Evolutionary conservation across 2,113 vertebrate genomes (phyloP).

Genomic region (Micromys minutus): DNA sequence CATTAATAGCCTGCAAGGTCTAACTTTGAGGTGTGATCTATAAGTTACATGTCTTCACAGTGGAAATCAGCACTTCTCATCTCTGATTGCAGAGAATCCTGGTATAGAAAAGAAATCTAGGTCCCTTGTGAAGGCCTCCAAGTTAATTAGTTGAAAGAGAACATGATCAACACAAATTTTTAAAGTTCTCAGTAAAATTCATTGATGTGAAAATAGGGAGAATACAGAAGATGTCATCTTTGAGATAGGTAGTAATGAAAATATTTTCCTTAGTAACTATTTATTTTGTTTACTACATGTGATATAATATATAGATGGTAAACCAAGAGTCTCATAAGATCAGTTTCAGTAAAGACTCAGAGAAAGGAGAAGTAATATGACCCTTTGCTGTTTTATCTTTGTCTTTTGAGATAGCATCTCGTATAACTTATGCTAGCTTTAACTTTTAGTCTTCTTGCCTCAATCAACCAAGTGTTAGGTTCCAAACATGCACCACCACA

Average conservation of each 20-base stretch:
- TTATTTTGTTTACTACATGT: conserved; percentile 1
- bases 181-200: neutral
- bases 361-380: neutral
- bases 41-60: neutral
- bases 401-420: neutral
- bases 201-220: neutral
- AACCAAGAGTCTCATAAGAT: neutral
- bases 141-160: neutral
- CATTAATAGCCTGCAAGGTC: conserved; percentile 73
- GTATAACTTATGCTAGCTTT: too few relatives aligned
- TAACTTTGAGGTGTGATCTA: conserved; percentile 54
- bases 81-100: too few relatives aligned
- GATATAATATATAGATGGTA: neutral
- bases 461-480: neutral
- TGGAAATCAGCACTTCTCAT: neutral
- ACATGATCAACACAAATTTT: neutral
- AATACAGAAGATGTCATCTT: neutral
- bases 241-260: conserved; percentile 39
- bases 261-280: neutral
- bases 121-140: neutral
- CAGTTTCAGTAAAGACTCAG: neutral
- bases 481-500: neutral
- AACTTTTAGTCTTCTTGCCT: too few relatives aligned
- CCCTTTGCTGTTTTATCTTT: neutral
- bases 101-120: neutral